Base-by-base conservation (phyloP, 2,113 vertebrate genomes). In the Triplophysa rosa region DNA sequence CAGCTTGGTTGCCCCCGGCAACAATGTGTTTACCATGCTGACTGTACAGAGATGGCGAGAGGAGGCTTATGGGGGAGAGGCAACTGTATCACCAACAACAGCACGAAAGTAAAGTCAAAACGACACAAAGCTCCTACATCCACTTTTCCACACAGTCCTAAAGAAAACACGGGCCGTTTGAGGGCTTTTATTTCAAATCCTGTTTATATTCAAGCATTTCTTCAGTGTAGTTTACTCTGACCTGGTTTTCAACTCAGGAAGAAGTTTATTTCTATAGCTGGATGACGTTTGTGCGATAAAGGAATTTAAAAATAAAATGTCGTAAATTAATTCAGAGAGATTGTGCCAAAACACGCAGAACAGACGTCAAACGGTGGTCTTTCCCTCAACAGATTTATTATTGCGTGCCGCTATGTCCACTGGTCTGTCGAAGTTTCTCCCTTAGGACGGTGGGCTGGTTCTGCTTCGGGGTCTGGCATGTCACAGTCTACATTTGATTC, bases 71-170 rank as follows among this genome's bases (percentile, higher is more conserved):
- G 45, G 79, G 58, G 63, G 59, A 74, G 74, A 42, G 61, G 9
- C 58, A 62, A 71, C 78, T 79, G 56, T 42, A 68, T 67, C 54
- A 23, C 49, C 63, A 72, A 33, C 52, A 54, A 47, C 79, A 65
- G 65, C 77, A 72, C 63, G n/a, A 65, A 54, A 56, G 65, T 74
- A 77, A 40, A 70, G 72, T 29, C 67, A 19, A 17, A 19, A 21
- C 56, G 19, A 58, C 64, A 80, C 29, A 84, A 81, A 78, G 62
- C 74, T 74, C 75, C 79, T 63, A 74, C 78, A 84, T 81, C 79
- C 63, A 81, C 63, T 80, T 74, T 19, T 77, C 45, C 42, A 26
- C 54, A 67, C 73, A 59, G 68, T 54, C 78, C 63, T 33, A 4
- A 59, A 77, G 49, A 80, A 59, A 9, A 65, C 29, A 80, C 26